Evolutionary conservation across 1,140 invertebrate genomes (phyloP).

Genomic region (Camponotus pennsylvanicus): DNA sequence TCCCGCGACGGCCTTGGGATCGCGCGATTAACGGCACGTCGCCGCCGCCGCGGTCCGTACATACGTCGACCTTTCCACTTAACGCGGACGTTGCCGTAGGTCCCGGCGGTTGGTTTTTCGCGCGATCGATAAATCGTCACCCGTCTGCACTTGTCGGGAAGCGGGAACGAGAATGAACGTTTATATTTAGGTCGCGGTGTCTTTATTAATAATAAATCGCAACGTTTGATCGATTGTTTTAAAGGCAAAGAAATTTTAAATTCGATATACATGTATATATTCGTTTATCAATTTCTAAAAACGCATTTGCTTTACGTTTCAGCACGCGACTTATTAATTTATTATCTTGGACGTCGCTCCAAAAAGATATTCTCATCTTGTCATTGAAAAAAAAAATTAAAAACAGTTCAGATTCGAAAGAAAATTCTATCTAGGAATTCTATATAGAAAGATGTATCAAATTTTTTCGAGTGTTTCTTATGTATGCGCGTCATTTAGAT

Average conservation of each 20-base stretch:
- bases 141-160: constrained; percentile 5
- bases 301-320: neutral
- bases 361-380: neutral
- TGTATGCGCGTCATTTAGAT: neutral
- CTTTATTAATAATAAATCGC: constrained; percentile 8
- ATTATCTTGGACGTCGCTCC: neutral
- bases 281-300: neutral
- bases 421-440: neutral
- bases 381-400: neutral
- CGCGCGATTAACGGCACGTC: constrained; percentile 34
- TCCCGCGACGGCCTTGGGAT: constrained; percentile 48
- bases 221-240: constrained; percentile 30
- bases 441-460: neutral
- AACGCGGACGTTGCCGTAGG: constrained; percentile 33
- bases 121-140: constrained; percentile 43
- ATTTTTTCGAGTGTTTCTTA: neutral
- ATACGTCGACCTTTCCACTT: constrained; percentile 71
- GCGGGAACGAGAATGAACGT: constrained; percentile 4
- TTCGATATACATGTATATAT: neutral
- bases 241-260: neutral
- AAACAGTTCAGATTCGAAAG: neutral
- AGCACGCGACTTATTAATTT: neutral
- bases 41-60: constrained; percentile 40
- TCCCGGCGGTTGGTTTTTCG: constrained; percentile 3
- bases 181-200: constrained; percentile 18